Conservation (phyloP, 2,888 invertebrate genomes). For the Cephus nigrinus region DNA sequence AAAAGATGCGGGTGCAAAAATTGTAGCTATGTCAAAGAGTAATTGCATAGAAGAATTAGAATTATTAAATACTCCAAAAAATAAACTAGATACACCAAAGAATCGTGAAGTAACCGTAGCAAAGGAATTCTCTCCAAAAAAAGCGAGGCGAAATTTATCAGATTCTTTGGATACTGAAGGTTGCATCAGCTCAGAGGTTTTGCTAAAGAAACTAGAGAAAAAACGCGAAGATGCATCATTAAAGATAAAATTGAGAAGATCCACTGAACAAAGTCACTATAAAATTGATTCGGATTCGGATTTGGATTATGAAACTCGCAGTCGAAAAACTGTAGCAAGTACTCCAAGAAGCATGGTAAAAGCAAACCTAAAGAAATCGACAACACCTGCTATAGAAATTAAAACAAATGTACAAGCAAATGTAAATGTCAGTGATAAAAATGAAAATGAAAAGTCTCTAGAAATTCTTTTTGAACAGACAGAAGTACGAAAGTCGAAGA, state of each 20-base stretch:
- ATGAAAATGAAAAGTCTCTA: background rate
- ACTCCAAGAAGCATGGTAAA: background rate
- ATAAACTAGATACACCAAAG: constrained; percentile 5
- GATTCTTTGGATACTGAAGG: constrained; percentile 5
- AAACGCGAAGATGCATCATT: constrained; percentile 25
- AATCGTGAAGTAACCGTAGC: background rate
- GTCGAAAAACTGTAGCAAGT: background rate
- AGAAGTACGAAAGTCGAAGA: background rate
- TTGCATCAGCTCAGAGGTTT: constrained; percentile 3
- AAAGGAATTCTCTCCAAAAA: background rate
- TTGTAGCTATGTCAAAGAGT: constrained; percentile 2
- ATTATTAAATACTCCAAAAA: constrained; percentile 1
- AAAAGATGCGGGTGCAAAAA: constrained; percentile 2
- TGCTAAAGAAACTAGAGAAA: constrained; percentile 14
- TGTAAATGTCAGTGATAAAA: background rate
- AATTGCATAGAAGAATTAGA: constrained; percentile 6
- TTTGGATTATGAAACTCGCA: constrained; percentile 15
- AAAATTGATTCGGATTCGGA: constrained; percentile 38
- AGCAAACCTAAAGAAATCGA: no score
- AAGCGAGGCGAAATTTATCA: constrained; percentile 14
- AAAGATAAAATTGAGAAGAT: constrained; percentile 41
- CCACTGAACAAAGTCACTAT: constrained; percentile 48
- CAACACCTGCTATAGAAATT: background rate
- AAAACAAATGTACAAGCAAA: background rate
- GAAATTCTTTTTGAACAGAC: background rate